Conservation (phyloP, 1,140 invertebrate species). For the Drosophila subpulchrella region DNA sequence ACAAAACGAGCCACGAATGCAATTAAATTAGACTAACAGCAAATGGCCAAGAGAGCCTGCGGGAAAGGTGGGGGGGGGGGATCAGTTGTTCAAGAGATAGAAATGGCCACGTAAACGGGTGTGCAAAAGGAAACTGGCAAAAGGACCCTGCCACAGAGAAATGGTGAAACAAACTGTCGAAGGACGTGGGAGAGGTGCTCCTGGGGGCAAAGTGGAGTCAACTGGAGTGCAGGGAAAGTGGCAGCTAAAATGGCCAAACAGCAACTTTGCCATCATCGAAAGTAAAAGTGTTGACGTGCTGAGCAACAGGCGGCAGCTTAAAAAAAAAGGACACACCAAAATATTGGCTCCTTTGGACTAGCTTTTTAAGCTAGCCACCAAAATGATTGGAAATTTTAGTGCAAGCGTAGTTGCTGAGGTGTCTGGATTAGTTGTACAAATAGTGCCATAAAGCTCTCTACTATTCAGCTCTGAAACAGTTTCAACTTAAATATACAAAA, state of each 20-base stretch:
- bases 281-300: slow-evolving; percentile 41
- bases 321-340: slow-evolving; percentile 8
- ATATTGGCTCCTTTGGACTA: background rate
- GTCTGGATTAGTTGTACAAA: too few relatives aligned
- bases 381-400: too few relatives aligned
- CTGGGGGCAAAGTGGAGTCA: background rate
- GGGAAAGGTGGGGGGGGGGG: background rate
- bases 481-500: too few relatives aligned
- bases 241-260: slow-evolving; percentile 47
- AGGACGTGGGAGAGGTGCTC: slow-evolving; percentile 1
- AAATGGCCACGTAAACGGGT: slow-evolving; percentile 40
- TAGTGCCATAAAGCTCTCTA: too few relatives aligned
- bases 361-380: too few relatives aligned
- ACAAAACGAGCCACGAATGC: slow-evolving; percentile 50
- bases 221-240: slow-evolving; percentile 47
- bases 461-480: too few relatives aligned
- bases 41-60: slow-evolving; percentile 43
- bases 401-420: too few relatives aligned
- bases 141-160: background rate
- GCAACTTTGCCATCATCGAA: slow-evolving; percentile 31
- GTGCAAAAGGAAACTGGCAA: slow-evolving; percentile 34
- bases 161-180: slow-evolving; percentile 12
- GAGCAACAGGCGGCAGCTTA: slow-evolving; percentile 28
- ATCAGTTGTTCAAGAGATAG: background rate
- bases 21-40: slow-evolving; percentile 65